Evolutionary conservation across 2,888 invertebrate species (phyloP), one percentile per base, ranked within the genome.

Genomic region (Cosmorhoe ocellata): DNA sequence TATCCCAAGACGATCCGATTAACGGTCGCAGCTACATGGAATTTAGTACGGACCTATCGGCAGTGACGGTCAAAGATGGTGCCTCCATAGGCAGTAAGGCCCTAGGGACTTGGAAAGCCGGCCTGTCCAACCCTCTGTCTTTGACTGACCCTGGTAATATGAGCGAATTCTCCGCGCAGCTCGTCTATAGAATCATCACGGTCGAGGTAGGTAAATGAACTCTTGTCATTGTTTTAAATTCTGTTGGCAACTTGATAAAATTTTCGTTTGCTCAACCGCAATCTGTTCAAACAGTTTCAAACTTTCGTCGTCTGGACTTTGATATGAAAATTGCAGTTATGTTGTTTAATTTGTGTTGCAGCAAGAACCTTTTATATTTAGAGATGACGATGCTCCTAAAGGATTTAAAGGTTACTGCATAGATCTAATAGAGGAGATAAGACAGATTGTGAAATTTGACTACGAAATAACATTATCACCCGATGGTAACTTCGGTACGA

Each of bases 361-460:
- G 93, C 96, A 96, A 94, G 92, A 94, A 51, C 97, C 97, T 0
- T 97, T 97, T 69, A 93, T 97, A 32, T 94, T 95, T 73, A 91
- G 91, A 73, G 94, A 95, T 65, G 91, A 93, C 34, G 91, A 81
- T 0, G 85, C 93, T 0, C 93, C 93, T 0, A 94, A 93, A 76
- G 93, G 93, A 6, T 94, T 92, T 62, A 92, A 91, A 62, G 99
- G 99, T 5, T 99, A 98, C 76, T 99, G 99, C 77, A 97, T 99
- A 56, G 99, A 99, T 73, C 91, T 99, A 12, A 94, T 99, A 27
- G 93, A 98, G 64, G 94, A 96, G 77, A 97, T 99, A 48, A 93
- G 95, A 26, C 91, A 94, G 48, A 93, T 95, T 44, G 92, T 98
- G 0, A 93, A 95, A 58, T 98, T 99, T 74, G 97, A 97, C 68